phyloP scores from a whole-genome alignment of 2,797 vertebrate species.

The Tenualosa thibaudeaui region DNA sequence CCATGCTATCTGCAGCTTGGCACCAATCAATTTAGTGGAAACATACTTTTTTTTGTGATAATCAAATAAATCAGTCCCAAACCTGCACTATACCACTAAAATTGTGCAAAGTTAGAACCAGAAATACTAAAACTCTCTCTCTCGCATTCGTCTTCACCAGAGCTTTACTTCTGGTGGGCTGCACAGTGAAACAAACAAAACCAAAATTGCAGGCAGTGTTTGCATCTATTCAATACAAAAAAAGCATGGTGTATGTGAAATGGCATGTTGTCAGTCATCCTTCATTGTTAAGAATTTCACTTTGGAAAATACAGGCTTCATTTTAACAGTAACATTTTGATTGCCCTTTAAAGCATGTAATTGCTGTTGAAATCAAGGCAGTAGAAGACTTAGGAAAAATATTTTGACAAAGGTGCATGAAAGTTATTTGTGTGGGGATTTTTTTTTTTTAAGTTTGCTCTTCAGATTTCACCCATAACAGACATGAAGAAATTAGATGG shows the following conservation, averaged over 20 bases:
- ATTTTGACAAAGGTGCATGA: background rate
- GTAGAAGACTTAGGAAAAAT: background rate
- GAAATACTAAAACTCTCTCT: background rate
- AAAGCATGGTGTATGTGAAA: constrained; percentile 43
- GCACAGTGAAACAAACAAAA: constrained; percentile 64
- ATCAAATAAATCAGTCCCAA: background rate
- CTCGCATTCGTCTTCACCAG: constrained; percentile 43
- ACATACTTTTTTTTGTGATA: background rate
- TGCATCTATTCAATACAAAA: constrained; percentile 53
- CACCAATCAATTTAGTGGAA: background rate
- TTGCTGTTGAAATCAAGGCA: background rate
- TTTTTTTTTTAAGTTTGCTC: background rate
- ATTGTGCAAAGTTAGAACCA: background rate
- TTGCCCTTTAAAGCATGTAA: background rate
- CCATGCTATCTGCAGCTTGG: background rate
- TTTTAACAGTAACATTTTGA: background rate
- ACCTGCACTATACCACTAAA: background rate
- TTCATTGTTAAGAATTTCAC: constrained; percentile 35
- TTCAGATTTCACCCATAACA: background rate
- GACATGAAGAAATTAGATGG: background rate
- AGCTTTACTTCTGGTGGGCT: constrained; percentile 62
- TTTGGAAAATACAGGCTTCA: constrained; percentile 37
- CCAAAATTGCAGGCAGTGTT: constrained; percentile 58
- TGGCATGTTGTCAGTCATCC: constrained; percentile 45
- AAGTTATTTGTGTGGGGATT: background rate